Base-by-base conservation (phyloP, 2,888 invertebrate genomes). In the Aspidiotus rigidus region DNA sequence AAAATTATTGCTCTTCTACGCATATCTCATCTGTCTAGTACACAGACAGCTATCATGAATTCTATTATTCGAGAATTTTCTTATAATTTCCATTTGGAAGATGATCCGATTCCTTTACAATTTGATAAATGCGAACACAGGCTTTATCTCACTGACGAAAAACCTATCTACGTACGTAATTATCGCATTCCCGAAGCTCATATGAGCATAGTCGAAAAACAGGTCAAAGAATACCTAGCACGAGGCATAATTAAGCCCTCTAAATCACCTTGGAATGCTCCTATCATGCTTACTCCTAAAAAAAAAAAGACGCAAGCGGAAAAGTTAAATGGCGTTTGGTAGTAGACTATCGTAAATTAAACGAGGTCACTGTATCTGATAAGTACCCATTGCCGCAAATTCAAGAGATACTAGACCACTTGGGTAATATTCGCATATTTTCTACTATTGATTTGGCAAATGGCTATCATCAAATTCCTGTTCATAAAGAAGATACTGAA, bases 151-250 rank as follows among this genome's bases (percentile, higher is more conserved):
- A 49, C 74, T 5, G 64, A 73, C 9, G 71, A 72, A 49, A 49
- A 11, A 10, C 77, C 77, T 0, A 74, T 77, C 7, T 75, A 74
- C 61, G 71, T 75, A 0, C 76, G 77, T 74, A 73, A 74, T 5
- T 78, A 78, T 71, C 72, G 77, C 10, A 77, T 77, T 67, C 78
- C 78, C 0, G 73, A 75, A 41, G 72, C 74, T 28, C 75, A 77
- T 72, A 73, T 75, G 69, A 44, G 63, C n/a, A 77, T 77, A 72
- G 76, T 78, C 1, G 73, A 77, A 7, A 73, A 64, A 9, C 76
- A 78, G 72, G 74, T 78, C 0, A 28, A 73, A 1, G 74, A 76
- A 73, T 72, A 78, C 60, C 60, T 77, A n/a, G 60, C 74, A 11
- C 64, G 76, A 69, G 71, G 70, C 0, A 76, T 77, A 2, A 76